Percentiles rank a stretch among this genome's conserved stretches.
Evolutionary conservation across 2,888 invertebrate species (phyloP).

Genomic region (Agrenia bidenticulata): DNA sequence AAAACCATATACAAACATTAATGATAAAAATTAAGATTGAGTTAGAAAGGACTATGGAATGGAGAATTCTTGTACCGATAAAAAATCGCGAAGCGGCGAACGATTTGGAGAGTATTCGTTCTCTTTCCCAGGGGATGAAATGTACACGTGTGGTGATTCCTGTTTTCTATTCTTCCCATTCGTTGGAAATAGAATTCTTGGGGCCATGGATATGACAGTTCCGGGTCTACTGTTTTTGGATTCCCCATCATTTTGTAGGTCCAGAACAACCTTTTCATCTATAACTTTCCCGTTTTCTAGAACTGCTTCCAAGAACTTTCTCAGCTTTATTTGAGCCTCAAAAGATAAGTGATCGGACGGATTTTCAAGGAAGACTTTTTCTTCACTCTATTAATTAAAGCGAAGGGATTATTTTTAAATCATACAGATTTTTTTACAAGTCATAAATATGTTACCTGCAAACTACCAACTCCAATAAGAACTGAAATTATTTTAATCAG

Average conservation of each 20-base stretch:
- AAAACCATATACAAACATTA: too few relatives aligned
- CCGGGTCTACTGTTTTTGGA: slow-evolving; percentile 1
- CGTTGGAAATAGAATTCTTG: slow-evolving; percentile 14
- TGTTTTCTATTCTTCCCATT: slow-evolving; percentile 1
- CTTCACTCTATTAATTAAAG: slow-evolving; percentile 19
- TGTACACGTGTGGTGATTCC: slow-evolving; percentile 32
- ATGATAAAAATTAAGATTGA: not conserved
- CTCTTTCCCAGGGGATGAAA: slow-evolving; percentile 24
- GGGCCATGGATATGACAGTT: slow-evolving; percentile 1
- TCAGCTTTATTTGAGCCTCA: slow-evolving; percentile 24
- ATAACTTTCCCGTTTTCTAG: slow-evolving; percentile 30
- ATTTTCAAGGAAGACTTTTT: slow-evolving; percentile 23
- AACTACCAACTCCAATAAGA: slow-evolving; percentile 22
- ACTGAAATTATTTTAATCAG: slow-evolving; percentile 23
- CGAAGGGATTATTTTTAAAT: not conserved
- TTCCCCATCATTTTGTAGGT: not conserved
- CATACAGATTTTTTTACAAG: not conserved
- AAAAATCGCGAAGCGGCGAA: slow-evolving; percentile 8
- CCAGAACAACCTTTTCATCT: not conserved
- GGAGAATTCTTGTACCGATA: slow-evolving; percentile 6
- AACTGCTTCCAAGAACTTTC: slow-evolving; percentile 27
- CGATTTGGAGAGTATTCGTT: not conserved
- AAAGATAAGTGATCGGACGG: slow-evolving; percentile 19
- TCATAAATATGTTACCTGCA: slow-evolving; percentile 14
- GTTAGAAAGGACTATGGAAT: not conserved